Conservation (phyloP, 2,797 vertebrate species). For the Channallabes apus region DNA sequence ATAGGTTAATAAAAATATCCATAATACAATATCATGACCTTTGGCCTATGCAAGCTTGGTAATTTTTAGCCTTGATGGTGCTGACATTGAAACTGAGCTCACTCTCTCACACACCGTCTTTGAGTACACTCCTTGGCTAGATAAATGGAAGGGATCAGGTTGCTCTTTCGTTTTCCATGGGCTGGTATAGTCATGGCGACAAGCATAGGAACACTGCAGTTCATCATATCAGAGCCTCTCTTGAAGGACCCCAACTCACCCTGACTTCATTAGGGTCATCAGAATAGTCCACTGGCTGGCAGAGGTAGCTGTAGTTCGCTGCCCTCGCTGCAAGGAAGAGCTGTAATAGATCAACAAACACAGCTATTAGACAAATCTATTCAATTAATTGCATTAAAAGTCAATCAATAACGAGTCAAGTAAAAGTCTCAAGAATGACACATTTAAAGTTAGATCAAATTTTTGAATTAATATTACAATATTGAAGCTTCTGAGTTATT, state of each 20-base stretch:
- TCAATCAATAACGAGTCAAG: constrained; percentile 16
- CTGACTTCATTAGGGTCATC: constrained; percentile 98
- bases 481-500: background rate
- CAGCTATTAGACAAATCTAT: constrained; percentile 10
- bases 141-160: constrained; percentile 53
- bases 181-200: background rate
- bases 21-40: constrained; percentile 14
- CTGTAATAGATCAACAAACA: constrained; percentile 62
- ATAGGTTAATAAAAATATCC: constrained; percentile 13
- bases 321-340: constrained; percentile 90
- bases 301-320: constrained; percentile 96
- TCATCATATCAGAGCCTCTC: constrained; percentile 18
- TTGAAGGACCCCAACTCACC: constrained; percentile 76
- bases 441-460: background rate
- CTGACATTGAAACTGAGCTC: constrained; percentile 62
- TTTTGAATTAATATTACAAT: background rate
- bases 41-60: constrained; percentile 50
- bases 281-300: constrained; percentile 94
- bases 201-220: background rate
- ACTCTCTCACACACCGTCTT: constrained; percentile 33
- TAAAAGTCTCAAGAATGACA: background rate
- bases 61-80: constrained; percentile 44
- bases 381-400: constrained; percentile 7
- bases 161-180: constrained; percentile 48
- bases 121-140: constrained; percentile 37